Conservation (phyloP, 2,797 vertebrate species). For the Linurgus olivaceus region DNA sequence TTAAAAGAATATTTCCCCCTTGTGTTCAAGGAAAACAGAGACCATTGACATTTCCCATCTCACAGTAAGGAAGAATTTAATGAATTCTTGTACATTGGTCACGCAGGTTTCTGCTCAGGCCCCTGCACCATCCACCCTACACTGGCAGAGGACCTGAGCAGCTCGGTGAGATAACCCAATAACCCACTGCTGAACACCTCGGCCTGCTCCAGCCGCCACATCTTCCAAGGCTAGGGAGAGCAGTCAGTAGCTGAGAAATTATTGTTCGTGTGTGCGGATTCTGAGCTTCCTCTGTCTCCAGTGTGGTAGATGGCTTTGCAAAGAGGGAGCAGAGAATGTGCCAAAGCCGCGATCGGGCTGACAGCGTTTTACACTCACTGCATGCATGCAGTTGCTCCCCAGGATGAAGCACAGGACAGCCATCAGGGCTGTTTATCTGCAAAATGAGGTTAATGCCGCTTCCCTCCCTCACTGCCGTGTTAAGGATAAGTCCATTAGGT, state of each 20-base stretch:
- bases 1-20: background rate
- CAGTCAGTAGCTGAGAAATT: background rate
- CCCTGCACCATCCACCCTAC: rapidly evolving
- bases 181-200: background rate
- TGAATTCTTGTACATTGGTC: rapidly evolving
- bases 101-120: rapidly evolving
- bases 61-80: background rate
- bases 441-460: constrained; percentile 54
- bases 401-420: background rate
- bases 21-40: background rate
- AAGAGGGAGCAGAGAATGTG: background rate
- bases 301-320: rapidly evolving
- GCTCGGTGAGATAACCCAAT: background rate
- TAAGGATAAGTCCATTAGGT: constrained; percentile 64
- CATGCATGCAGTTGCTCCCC: background rate
- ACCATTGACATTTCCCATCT: background rate
- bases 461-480: background rate
- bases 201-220: background rate
- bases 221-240: background rate
- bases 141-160: rapidly evolving
- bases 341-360: background rate
- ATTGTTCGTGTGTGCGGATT: rapidly evolving
- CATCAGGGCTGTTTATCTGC: constrained; percentile 24
- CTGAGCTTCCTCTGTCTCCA: background rate
- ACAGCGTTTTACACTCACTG: background rate